These are phyloP conservation scores for Troglohyphantes excavatus DNA, from an alignment of 2,888 invertebrate genomes.

Conservation along the genomic window DNA sequence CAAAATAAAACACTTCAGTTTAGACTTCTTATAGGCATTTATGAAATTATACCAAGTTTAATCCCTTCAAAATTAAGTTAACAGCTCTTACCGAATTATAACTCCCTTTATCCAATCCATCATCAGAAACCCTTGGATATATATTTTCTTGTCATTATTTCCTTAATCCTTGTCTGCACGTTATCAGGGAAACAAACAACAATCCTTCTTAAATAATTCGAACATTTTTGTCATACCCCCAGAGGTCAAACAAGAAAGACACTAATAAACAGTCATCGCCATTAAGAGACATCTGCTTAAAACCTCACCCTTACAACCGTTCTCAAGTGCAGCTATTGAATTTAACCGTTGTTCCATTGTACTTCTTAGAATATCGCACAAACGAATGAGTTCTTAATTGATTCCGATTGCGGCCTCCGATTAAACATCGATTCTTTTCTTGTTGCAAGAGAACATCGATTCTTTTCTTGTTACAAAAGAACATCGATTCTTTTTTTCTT, in stretches of 20 bases:
- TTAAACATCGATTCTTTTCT: neutral
- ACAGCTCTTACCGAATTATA: too few relatives aligned
- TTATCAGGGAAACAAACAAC: neutral
- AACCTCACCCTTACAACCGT: neutral
- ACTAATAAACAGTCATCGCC: neutral
- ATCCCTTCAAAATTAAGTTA: too few relatives aligned
- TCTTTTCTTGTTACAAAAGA: neutral
- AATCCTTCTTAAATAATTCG: too few relatives aligned
- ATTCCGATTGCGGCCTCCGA: neutral
- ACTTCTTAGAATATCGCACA: neutral
- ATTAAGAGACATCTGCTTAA: neutral
- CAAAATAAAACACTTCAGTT: too few relatives aligned
- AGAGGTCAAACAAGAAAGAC: conserved; percentile 3
- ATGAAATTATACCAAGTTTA: too few relatives aligned
- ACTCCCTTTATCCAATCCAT: too few relatives aligned
- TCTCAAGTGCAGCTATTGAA: neutral
- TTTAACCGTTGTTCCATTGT: neutral
- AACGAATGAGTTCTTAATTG: neutral
- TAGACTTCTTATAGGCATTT: too few relatives aligned
- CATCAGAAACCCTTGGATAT: too few relatives aligned
- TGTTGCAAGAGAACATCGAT: neutral
- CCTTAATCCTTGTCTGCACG: neutral
- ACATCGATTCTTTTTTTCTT: neutral
- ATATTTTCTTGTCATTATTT: neutral
- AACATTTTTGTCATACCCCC: neutral